Conservation (phyloP, 1,140 invertebrate genomes). For the Lepidurus apus region DNA sequence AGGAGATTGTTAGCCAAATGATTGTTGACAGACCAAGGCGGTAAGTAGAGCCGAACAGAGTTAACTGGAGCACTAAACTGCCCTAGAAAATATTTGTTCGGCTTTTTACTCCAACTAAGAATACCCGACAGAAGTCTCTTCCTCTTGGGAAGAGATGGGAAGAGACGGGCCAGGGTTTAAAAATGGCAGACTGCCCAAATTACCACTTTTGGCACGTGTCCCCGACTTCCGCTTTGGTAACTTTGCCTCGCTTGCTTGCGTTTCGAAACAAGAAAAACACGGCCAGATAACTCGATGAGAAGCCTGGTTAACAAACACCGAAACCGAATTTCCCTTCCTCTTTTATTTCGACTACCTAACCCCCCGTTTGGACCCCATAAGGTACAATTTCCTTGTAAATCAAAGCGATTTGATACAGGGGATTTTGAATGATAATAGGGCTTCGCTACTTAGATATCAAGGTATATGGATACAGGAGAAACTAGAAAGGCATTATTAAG, state of each 20-base stretch:
- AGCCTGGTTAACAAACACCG: not conserved
- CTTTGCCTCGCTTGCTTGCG: not conserved
- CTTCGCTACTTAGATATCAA: not conserved
- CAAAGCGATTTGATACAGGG: not conserved
- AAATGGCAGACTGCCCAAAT: conserved; percentile 9
- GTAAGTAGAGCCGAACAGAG: not conserved
- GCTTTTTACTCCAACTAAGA: not conserved
- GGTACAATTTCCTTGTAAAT: not conserved
- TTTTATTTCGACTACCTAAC: not conserved
- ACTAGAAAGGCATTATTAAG: conserved; percentile 1
- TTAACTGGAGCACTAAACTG: not conserved
- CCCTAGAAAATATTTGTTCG: not conserved
- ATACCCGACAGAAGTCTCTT: too few relatives aligned
- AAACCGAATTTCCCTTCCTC: too few relatives aligned
- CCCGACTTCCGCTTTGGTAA: not conserved
- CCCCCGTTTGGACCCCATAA: not conserved
- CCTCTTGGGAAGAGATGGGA: not conserved
- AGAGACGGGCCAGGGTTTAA: not conserved
- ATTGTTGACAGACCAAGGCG: not conserved
- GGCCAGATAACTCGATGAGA: not conserved
- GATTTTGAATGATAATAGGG: not conserved
- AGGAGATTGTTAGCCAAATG: not conserved
- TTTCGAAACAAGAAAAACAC: not conserved
- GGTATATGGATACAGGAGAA: not conserved
- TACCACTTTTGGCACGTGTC: conserved; percentile 21